Evolutionary conservation across 1,140 invertebrate genomes (phyloP).

Genomic region (Radopholus similis): DNA sequence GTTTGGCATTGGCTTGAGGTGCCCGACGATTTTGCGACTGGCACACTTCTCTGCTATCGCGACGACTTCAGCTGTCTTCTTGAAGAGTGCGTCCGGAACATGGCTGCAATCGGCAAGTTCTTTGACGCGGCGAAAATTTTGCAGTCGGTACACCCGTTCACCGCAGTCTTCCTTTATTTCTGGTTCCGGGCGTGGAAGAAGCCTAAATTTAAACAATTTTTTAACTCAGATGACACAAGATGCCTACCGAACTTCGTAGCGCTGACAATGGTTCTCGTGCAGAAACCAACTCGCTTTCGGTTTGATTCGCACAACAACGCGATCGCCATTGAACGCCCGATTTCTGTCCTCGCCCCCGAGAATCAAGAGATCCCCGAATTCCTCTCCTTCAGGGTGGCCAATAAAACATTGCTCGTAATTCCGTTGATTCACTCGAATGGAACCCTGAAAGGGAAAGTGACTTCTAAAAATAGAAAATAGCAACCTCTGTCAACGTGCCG

Average conservation of each 20-base stretch:
- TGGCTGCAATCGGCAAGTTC: not conserved
- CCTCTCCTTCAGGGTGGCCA: conserved; percentile 35
- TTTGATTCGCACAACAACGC: conserved; percentile 21
- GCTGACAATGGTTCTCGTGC: conserved; percentile 6
- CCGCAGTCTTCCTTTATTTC: not conserved
- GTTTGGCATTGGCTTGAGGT: conserved; percentile 66
- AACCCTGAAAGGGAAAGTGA: conserved; percentile 24
- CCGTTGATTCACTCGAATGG: conserved; percentile 41
- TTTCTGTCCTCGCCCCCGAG: conserved; percentile 40
- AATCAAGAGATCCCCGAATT: conserved; percentile 27
- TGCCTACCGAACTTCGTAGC: not conserved
- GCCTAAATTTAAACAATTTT: not conserved
- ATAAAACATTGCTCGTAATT: conserved; percentile 43
- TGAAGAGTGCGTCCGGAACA: not conserved
- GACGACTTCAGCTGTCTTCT: conserved; percentile 10
- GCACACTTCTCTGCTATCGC: conserved; percentile 8
- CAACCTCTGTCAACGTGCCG: no score
- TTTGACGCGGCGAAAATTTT: not conserved
- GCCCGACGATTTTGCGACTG: conserved; percentile 62
- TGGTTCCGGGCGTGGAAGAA: not conserved
- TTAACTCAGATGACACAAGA: not conserved
- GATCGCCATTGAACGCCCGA: conserved; percentile 41
- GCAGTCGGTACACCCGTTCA: not conserved
- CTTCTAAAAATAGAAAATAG: not conserved
- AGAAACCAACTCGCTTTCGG: conserved; percentile 16